Conservation (phyloP, 2,888 invertebrate genomes). For the Drosophila longiperda region DNA sequence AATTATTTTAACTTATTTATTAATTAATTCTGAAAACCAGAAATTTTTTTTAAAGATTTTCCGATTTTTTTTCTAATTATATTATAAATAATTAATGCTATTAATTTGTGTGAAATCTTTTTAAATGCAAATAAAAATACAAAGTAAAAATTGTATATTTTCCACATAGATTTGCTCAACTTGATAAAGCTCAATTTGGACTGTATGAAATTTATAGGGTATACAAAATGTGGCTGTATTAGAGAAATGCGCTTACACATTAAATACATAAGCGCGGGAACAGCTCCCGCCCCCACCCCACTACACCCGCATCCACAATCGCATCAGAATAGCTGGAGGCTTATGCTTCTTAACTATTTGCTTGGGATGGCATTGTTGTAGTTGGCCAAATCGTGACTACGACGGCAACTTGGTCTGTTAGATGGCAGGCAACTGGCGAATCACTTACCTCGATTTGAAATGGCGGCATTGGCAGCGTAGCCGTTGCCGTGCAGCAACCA, state of each 20-base stretch:
- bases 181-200: not conserved
- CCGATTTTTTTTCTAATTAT: no score
- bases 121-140: not conserved
- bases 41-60: no score
- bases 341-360: constrained; percentile 10
- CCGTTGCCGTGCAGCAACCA: constrained; percentile 82
- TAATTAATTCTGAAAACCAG: no score
- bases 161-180: no score
- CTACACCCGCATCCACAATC: not conserved
- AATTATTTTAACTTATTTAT: no score
- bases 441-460: constrained; percentile 85
- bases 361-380: constrained; percentile 17
- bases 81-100: not conserved
- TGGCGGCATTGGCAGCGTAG: constrained; percentile 81
- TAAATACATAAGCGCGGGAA: constrained; percentile 34
- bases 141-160: not conserved
- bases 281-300: not conserved
- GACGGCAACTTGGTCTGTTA: constrained; percentile 16
- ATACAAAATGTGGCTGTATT: constrained; percentile 34
- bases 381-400: constrained; percentile 31
- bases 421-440: constrained; percentile 31
- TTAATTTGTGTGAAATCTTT: not conserved
- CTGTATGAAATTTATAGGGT: constrained; percentile 2
- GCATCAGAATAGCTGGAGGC: constrained; percentile 20
- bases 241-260: constrained; percentile 32